Conservation (phyloP, 1,140 invertebrate species). For the Nylanderia fulva region DNA sequence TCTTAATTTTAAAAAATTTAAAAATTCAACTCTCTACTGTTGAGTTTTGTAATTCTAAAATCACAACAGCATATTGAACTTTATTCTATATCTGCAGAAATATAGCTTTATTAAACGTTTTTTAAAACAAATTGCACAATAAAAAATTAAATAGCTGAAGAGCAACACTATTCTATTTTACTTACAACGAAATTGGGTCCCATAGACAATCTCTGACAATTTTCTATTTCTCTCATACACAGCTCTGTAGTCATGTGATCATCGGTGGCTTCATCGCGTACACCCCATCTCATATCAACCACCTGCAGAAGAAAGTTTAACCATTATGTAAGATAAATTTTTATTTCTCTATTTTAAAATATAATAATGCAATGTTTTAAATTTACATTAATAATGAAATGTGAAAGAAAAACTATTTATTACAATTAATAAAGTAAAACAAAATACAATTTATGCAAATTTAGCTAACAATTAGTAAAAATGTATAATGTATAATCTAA, state of each 20-base stretch:
- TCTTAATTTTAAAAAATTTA: background rate
- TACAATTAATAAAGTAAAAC: background rate
- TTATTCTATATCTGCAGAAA: background rate
- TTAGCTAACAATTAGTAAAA: background rate
- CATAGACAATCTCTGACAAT: conserved; percentile 98
- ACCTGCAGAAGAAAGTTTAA: conserved; percentile 88
- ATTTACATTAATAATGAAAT: background rate
- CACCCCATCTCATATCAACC: conserved; percentile 99
- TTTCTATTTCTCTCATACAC: conserved; percentile 99
- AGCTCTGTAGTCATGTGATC: conserved; percentile 99
- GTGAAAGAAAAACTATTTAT: conserved; percentile 7
- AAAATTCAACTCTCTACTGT: background rate
- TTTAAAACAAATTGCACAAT: background rate
- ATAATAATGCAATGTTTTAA: background rate
- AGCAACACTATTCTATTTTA: conserved; percentile 20
- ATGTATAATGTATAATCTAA: background rate
- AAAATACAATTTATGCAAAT: background rate
- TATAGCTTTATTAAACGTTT: background rate
- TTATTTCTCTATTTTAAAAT: background rate
- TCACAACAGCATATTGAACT: background rate
- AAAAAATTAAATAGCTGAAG: background rate
- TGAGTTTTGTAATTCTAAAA: background rate
- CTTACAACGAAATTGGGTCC: conserved; percentile 98
- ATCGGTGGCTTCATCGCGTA: conserved; percentile 98
- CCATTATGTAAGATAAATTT: conserved; percentile 23